Base-by-base conservation (phyloP, 2,888 invertebrate species). In the Pachymerium ferrugineum region DNA sequence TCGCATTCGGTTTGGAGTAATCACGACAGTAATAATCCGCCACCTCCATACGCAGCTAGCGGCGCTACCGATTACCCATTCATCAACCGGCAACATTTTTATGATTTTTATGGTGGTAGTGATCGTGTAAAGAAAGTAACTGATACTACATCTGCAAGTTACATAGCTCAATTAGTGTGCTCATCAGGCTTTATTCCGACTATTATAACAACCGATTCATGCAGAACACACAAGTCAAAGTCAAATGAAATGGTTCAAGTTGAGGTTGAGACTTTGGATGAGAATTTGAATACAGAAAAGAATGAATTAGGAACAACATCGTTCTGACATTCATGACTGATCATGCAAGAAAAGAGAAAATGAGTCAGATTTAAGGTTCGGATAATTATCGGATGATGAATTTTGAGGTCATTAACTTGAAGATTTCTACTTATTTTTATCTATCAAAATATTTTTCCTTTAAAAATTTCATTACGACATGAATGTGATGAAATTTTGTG, bases 321-420 rank as follows among this genome's bases (percentile, higher is more conserved):
- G 19, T 54, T 54, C 22, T 54, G 47, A 54, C 16, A 1, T 54
- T 0, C 47, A 54, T 54, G 47, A 54, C 19, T 16, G 47, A 19
- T 22, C 47, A 54, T 22, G 47, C 47, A 19, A 54, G 16, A 54
- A 54, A 54, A 54, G 47, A 54, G 47, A 54, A 54, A 54, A 54
- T 54, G 47, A 54, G 19, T 54, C 47, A 54, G 47, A 54, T 54
- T n/a, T 54, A 22, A 22, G n/a, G 47, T 54, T 54, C 47, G 47
- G 47, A 38, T 38, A 38, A 38, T 38, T 14, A 54, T 54, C 47
- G 47, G 47, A 54, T 54, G 47, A 54, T 54, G 47, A 54, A 19
- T 54, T 54, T 54, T 54, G 47, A 54, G 47, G 47, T 54, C 47
- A 54, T 54, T 54, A 54, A 54, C 47, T 54, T 54, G 19, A 16